Conservation (phyloP, 2,888 invertebrate genomes). For the Himalopsyche japonica region DNA sequence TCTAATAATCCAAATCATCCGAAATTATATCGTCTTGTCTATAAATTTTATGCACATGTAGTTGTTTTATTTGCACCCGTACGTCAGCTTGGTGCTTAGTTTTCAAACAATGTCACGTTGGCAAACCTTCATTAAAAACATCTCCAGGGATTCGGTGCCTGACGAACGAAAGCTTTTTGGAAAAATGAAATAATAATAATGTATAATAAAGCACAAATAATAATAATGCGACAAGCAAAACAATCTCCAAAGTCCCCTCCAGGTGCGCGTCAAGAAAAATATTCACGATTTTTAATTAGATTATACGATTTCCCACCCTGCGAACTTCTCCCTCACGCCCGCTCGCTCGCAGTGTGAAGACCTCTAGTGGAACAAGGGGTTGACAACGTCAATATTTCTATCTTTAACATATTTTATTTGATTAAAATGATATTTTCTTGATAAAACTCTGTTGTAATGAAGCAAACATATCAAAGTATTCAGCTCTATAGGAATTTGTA, state of each 20-base stretch:
- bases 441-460: too few relatives aligned
- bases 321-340: constrained; percentile 14
- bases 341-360: background rate
- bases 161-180: background rate
- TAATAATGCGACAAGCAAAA: background rate
- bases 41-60: too few relatives aligned
- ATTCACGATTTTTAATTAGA: constrained; percentile 38
- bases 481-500: too few relatives aligned
- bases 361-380: constrained; percentile 3
- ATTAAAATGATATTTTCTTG: too few relatives aligned
- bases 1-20: too few relatives aligned
- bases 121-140: background rate
- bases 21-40: too few relatives aligned
- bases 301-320: constrained; percentile 14
- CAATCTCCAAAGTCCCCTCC: constrained; percentile 13
- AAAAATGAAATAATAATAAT: background rate
- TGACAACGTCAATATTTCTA: background rate
- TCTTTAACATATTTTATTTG: too few relatives aligned
- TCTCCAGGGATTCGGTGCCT: background rate
- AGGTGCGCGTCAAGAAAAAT: constrained; percentile 34
- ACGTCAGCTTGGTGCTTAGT: background rate
- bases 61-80: too few relatives aligned
- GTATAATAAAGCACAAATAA: background rate
- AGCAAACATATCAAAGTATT: too few relatives aligned
- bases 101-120: background rate